phyloP scores from a whole-genome alignment of 2,888 invertebrate species.

The Achlya flavicornis region DNA sequence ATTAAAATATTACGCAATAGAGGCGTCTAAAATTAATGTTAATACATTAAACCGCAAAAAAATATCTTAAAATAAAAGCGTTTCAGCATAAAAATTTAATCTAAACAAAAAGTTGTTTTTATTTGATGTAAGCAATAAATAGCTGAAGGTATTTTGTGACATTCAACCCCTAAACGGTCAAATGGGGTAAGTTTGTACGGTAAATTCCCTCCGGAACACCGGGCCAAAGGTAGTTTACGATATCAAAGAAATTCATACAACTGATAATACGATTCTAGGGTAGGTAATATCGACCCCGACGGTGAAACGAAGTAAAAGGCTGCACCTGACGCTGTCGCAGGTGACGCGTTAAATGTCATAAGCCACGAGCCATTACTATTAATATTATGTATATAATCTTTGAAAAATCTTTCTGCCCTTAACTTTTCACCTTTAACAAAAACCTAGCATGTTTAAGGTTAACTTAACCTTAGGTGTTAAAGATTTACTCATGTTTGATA shows the following conservation, averaged over 20 bases:
- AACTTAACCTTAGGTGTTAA: neutral
- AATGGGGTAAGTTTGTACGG: neutral
- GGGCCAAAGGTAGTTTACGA: neutral
- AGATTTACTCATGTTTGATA: neutral
- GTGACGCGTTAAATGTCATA: slow-evolving; percentile 4
- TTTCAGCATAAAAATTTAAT: neutral
- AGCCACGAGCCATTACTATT: slow-evolving; percentile 2
- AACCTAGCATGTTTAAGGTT: neutral
- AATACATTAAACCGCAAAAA: too few species aligned
- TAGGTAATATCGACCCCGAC: slow-evolving; percentile 5
- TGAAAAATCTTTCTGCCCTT: neutral
- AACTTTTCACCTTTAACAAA: neutral
- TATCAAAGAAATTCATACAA: slow-evolving; percentile 5
- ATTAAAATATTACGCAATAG: too few species aligned
- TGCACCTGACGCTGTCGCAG: slow-evolving; percentile 5
- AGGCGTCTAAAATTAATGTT: too few species aligned
- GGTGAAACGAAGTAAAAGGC: slow-evolving; percentile 1
- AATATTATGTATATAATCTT: neutral
- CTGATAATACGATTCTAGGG: neutral
- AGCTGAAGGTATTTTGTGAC: neutral
- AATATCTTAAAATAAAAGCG: too few species aligned
- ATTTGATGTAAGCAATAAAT: neutral
- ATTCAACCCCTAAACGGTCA: slow-evolving; percentile 4
- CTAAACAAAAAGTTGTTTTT: neutral
- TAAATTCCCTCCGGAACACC: neutral